A percentile compares a stretch with the other conserved stretches of the same genome.
phyloP scores from a whole-genome alignment of 1,140 invertebrate genomes.

The Neodiprion pinetum region DNA sequence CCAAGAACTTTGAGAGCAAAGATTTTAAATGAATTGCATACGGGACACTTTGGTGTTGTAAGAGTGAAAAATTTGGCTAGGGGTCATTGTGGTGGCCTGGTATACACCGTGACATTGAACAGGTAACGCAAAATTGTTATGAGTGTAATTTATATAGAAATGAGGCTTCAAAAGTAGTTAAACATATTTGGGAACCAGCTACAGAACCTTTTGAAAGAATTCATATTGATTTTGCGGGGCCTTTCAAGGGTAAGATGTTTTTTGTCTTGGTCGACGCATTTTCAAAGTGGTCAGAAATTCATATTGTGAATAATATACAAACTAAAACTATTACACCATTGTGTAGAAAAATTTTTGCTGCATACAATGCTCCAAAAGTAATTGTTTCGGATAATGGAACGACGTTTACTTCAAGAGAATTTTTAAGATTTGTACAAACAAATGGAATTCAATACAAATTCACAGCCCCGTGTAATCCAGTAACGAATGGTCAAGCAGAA shows the following conservation, averaged over 20 bases:
- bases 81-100: slow-evolving; percentile 53
- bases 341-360: not conserved
- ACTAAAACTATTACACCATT: not conserved
- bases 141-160: slow-evolving; percentile 32
- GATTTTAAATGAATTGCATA: too few relatives aligned
- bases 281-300: slow-evolving; percentile 45
- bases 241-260: slow-evolving; percentile 35
- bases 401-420: not conserved
- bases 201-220: slow-evolving; percentile 48
- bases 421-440: not conserved
- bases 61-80: slow-evolving; percentile 57
- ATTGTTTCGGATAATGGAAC: too few relatives aligned
- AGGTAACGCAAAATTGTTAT: slow-evolving; percentile 37
- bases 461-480: not conserved
- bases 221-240: slow-evolving; percentile 56
- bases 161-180: slow-evolving; percentile 29
- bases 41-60: slow-evolving; percentile 52
- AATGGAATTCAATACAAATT: not conserved
- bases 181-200: slow-evolving; percentile 42
- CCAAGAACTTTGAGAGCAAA: too few relatives aligned
- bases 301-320: not conserved
- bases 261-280: slow-evolving; percentile 52
- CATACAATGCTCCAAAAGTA: not conserved
- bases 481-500: not conserved
- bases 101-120: slow-evolving; percentile 53